phyloP scores from a whole-genome alignment of 2,888 invertebrate genomes.

The Cacoxenus indagator region DNA sequence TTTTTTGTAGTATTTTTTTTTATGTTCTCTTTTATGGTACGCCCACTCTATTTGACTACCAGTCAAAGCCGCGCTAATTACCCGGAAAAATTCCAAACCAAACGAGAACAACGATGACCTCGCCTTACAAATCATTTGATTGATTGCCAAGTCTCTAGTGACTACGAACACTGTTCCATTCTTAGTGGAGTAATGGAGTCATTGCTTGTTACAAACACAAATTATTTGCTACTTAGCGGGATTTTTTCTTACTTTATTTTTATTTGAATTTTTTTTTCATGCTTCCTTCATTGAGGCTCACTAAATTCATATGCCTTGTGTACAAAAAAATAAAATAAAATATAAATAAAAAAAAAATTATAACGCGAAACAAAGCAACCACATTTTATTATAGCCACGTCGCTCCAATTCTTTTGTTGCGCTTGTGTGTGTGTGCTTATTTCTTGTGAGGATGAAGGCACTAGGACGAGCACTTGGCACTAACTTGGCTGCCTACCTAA shows the following conservation, averaged over 20 bases:
- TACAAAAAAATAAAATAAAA: background rate
- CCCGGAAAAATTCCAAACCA: slow-evolving; percentile 2
- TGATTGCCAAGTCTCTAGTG: slow-evolving; percentile 53
- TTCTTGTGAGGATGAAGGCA: slow-evolving; percentile 5
- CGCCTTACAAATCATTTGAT: slow-evolving; percentile 45
- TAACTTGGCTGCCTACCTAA: slow-evolving; percentile 36
- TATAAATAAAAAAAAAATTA: background rate
- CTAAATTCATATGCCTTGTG: background rate
- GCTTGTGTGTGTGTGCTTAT: no score
- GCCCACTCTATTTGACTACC: no score
- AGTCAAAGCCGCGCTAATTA: slow-evolving; percentile 1
- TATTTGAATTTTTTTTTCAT: background rate
- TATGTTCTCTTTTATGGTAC: no score
- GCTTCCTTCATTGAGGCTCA: background rate
- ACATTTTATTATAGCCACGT: slow-evolving; percentile 53
- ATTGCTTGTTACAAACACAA: no score
- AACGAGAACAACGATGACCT: slow-evolving; percentile 15
- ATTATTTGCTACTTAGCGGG: slow-evolving; percentile 19
- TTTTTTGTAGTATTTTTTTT: background rate
- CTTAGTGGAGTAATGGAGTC: no score
- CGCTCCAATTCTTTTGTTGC: no score
- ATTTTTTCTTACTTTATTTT: background rate
- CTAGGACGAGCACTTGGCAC: slow-evolving; percentile 4
- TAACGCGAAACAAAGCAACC: slow-evolving; percentile 49
- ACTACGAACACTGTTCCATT: background rate